These are phyloP conservation scores for Scaptomyza polygonia DNA, from an alignment of 2,888 invertebrate genomes.

Conservation along the genomic window DNA sequence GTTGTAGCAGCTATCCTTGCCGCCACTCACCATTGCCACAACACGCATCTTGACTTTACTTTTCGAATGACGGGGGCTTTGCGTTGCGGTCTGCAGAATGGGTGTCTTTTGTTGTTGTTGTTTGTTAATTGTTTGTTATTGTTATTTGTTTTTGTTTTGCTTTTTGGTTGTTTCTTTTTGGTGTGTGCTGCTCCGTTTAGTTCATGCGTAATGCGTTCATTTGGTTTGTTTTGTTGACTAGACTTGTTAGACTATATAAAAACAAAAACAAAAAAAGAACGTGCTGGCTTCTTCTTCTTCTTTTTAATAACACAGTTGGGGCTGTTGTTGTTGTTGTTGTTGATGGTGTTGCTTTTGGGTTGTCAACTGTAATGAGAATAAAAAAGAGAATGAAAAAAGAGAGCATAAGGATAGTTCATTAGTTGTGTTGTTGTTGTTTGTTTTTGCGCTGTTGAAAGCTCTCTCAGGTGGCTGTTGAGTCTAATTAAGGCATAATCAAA, in stretches of 20 bases:
- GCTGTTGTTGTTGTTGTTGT: conserved; percentile 31
- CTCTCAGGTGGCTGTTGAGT: conserved; percentile 57
- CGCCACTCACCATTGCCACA: conserved; percentile 96
- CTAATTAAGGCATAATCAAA: conserved; percentile 49
- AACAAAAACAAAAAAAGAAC: conserved; percentile 26
- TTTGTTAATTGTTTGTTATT: conserved; percentile 23
- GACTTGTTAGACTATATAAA: conserved; percentile 55
- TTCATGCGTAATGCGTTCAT: conserved; percentile 51
- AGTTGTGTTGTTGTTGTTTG: conserved; percentile 16
- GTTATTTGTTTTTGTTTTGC: conserved; percentile 14
- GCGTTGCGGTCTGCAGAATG: no score
- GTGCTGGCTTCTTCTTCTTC: conserved; percentile 34
- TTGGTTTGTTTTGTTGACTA: conserved; percentile 71
- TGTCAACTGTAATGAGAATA: conserved; percentile 31
- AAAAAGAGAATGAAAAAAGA: neutral
- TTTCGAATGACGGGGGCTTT: no score
- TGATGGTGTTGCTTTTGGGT: neutral
- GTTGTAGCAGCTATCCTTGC: conserved; percentile 99
- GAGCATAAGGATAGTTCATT: conserved; percentile 42
- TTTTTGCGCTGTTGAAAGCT: conserved; percentile 38
- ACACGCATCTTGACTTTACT: conserved; percentile 88
- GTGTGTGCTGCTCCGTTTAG: conserved; percentile 46
- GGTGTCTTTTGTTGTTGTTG: no score
- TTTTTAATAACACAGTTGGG: conserved; percentile 53
- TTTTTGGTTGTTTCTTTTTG: conserved; percentile 27